phyloP scores from a whole-genome alignment of 2,113 vertebrate genomes.

The Ascaphus truei region DNA sequence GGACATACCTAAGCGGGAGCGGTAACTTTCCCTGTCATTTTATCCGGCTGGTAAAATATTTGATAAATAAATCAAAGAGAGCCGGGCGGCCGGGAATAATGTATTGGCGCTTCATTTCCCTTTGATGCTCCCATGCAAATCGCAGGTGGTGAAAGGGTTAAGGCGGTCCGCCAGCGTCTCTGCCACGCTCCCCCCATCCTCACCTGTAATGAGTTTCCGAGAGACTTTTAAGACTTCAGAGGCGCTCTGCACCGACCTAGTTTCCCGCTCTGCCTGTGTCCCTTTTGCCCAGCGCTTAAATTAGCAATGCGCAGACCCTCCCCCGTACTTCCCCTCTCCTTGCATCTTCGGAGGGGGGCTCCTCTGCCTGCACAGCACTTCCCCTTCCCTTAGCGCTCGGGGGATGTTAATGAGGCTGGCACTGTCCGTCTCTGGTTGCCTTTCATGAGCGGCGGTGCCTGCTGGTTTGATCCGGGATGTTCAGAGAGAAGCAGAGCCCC shows the following conservation, averaged over 20 bases:
- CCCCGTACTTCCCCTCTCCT: background rate
- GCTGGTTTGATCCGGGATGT: constrained; percentile 14
- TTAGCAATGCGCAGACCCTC: background rate
- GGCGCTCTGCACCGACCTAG: background rate
- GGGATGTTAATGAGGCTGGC: constrained; percentile 9
- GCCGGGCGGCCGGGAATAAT: background rate
- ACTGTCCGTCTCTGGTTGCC: background rate
- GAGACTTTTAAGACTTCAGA: constrained; percentile 13
- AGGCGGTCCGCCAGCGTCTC: background rate
- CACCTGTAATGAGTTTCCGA: constrained; percentile 3
- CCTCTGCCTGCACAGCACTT: no score
- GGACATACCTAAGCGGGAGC: no score
- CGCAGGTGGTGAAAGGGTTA: background rate
- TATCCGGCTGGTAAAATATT: no score
- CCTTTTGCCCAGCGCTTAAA: constrained; percentile 1
- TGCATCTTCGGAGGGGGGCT: background rate
- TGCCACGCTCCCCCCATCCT: background rate
- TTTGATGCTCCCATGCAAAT: no score
- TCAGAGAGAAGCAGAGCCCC: background rate
- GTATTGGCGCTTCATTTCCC: background rate
- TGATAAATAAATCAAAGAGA: no score
- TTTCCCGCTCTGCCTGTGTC: background rate
- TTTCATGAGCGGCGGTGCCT: background rate
- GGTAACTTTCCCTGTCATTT: no score
- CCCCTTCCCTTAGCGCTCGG: background rate